Evolutionary conservation across 2,113 vertebrate genomes (phyloP), one percentile per base, ranked within the genome.

Genomic region (Microtus montanus): DNA sequence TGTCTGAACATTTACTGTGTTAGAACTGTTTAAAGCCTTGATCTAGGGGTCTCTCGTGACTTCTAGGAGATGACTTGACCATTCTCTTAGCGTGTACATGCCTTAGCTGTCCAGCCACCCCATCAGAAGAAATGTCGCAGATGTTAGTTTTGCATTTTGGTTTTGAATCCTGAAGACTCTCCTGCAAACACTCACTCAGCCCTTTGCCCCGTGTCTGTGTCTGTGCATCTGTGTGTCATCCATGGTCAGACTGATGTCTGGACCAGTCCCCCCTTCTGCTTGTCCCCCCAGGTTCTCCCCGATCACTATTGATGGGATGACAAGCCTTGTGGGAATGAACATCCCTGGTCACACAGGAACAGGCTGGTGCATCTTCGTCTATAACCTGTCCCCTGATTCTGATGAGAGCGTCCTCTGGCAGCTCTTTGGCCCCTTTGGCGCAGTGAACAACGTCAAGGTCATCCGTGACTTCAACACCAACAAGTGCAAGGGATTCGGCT

Each of bases 401-500:
- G 99, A 99, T 44, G 99, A 99, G 98, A 99, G 99, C 22, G 99
- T 99, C 97, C 99, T 99, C 96, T 99, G 99, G 99, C 99, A 99
- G 99, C 99, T 99, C 96, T 99, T 99, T 22, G 99, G 99, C 96
- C 99, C 99, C 79, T 99, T 99, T 41, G 99, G 99, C 22, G 99
- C 99, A 0, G 99, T 99, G 98, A 99, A 99, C 98, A 99, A 99
- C 41, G 99, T 99, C 98, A 99, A 99, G 98, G 99, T 99, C 98
- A 99, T 99, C 99, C 99, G 99, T 68, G 99, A 99, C 98, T 99
- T 99, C 99, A 99, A 99, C 98, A 99, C 99, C 99, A 99, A 99
- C 99, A 99, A 99, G 98, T 99, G 99, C 99, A 99, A 99, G 99
- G 99, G 99, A 98, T 99, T 99, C 96, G 99, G 99, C 98, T 99